Percentiles rank a stretch among this genome's conserved stretches.
Evolutionary conservation across 2,888 invertebrate species (phyloP).

Genomic region (Drosophila macrothrix): DNA sequence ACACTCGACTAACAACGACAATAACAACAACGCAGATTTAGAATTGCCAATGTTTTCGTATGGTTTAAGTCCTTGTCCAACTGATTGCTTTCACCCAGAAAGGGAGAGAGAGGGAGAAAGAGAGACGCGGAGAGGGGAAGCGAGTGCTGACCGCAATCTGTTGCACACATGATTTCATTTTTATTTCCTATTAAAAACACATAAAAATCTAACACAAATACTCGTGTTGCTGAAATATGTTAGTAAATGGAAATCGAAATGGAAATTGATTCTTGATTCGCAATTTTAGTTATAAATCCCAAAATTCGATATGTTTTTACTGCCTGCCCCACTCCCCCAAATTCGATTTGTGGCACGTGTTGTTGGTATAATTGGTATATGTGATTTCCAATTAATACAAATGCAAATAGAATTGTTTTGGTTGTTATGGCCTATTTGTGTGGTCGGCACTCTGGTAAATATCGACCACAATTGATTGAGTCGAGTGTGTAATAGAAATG

Average conservation of each 20-base stretch:
- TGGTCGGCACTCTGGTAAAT: conserved; percentile 22
- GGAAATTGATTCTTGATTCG: conserved; percentile 50
- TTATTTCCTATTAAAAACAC: conserved; percentile 79
- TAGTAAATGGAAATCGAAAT: conserved; percentile 40
- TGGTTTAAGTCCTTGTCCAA: conserved; percentile 26
- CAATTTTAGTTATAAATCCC: conserved; percentile 39
- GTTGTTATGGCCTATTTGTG: conserved; percentile 31
- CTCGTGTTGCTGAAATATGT: conserved; percentile 31
- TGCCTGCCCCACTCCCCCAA: background rate
- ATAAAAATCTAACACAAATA: conserved; percentile 76
- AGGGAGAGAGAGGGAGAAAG: background rate
- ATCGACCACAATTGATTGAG: conserved; percentile 45
- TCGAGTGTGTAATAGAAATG: conserved; percentile 12
- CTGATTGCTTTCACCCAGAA: conserved; percentile 12
- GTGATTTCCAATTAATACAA: conserved; percentile 61
- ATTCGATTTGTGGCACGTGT: conserved; percentile 39
- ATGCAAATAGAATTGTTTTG: conserved; percentile 37
- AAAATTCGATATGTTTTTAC: background rate
- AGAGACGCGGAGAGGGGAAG: background rate
- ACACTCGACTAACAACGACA: conserved; percentile 46
- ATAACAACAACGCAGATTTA: conserved; percentile 38
- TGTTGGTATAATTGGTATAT: conserved; percentile 51
- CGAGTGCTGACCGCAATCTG: conserved; percentile 63
- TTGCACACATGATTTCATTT: conserved; percentile 81
- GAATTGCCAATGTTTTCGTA: conserved; percentile 30